phyloP scores from a whole-genome alignment of 2,113 vertebrate species.

The Rutilus rutilus region DNA sequence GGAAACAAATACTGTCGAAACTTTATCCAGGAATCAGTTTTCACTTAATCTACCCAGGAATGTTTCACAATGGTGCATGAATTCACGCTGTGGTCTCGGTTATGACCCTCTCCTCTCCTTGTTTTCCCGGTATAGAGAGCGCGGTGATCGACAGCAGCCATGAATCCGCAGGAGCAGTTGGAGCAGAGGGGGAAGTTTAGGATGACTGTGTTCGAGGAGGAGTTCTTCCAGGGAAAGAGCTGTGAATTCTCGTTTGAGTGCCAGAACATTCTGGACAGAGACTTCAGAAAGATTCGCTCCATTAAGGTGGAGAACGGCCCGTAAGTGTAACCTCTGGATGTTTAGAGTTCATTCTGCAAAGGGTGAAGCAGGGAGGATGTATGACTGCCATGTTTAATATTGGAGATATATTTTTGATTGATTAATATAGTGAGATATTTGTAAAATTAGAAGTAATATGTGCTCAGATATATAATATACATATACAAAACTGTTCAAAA shows the following conservation, averaged over 20 bases:
- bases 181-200: slow-evolving; percentile 88
- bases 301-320: slow-evolving; percentile 93
- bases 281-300: slow-evolving; percentile 94
- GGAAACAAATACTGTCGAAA: neutral
- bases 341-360: neutral
- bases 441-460: neutral
- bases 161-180: slow-evolving; percentile 90
- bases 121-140: slow-evolving; percentile 44
- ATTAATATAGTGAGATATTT: neutral
- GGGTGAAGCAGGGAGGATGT: neutral
- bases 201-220: slow-evolving; percentile 95
- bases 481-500: neutral
- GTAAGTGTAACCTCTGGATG: slow-evolving; percentile 78
- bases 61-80: neutral
- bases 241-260: slow-evolving; percentile 93
- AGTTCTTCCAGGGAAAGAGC: slow-evolving; percentile 95
- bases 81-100: slow-evolving; percentile 1
- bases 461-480: neutral
- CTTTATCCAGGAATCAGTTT: neutral
- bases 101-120: slow-evolving; percentile 37
- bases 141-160: slow-evolving; percentile 69
- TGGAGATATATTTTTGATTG: neutral
- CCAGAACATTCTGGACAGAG: slow-evolving; percentile 90
- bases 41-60: neutral
- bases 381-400: neutral